Evolutionary conservation across 2,113 vertebrate genomes (phyloP), one percentile per base, ranked within the genome.

Genomic region (Brachionichthys hirsutus): DNA sequence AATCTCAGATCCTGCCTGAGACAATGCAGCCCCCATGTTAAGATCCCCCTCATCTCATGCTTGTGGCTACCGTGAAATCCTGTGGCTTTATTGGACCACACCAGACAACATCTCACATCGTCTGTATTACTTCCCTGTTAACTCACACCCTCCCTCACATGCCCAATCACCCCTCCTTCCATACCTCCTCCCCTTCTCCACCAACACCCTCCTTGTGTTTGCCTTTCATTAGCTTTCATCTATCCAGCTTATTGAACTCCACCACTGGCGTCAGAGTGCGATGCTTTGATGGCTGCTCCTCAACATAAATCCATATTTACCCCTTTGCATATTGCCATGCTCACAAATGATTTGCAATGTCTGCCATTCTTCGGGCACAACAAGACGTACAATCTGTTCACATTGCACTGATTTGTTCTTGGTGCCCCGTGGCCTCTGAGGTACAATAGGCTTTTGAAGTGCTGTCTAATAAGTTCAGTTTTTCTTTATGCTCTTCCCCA

Each of bases 191-290:
- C 60, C 51, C 67, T 64, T 57, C 69, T 55, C 71, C 65, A 70
- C 76, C 67, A 58, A 70, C 76, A 71, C 75, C 72, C 77, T 65
- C 69, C 77, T 67, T 67, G 34, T 88, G 87, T 89, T 88, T 91
- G 86, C 85, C 87, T 88, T 91, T 91, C 90, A 90, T 90, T 90
- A 89, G 86, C 90, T 90, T 91, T 90, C 88, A 91, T 90, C 90
- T 87, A 81, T 80, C 57, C 72, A 76, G 78, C 81, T 87, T 90
- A 91, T 89, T 89, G 91, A 91, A 89, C 86, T 80, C 76, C 78
- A 89, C 87, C 85, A 90, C 82, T 81, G 86, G 89, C 80, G 77
- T 82, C 81, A 76, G 76, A 72, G 79, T 45, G 66, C 47, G 81
- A 67, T 82, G 78, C 85, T 91, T 89, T 90, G 88, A 89, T 87